Base-by-base conservation (phyloP, 1,140 invertebrate genomes). In the Geopemphigus sp. region DNA sequence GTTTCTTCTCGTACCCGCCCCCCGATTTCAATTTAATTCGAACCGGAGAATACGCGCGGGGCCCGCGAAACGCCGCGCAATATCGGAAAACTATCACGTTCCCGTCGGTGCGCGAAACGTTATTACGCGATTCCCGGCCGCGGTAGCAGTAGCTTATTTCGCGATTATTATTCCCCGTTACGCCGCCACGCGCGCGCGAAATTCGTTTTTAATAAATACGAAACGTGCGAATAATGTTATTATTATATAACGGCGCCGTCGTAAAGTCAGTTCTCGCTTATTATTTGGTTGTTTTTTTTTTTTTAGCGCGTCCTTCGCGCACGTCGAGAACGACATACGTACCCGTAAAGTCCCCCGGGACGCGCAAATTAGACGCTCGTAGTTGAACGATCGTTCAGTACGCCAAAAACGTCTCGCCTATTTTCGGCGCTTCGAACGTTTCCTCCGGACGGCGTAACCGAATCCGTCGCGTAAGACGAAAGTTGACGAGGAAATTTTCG, bases 21-120 rank as follows among this genome's bases (percentile, higher is more conserved):
- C 22, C 22, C 29, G n/a, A 61, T 61, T 78, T 61, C 26, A 47
- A 63, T 78, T 78, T 61, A 78, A 78, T 78, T 78, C 50, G 39
- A 63, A 47, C n/a, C 26, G 17, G 22, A 78, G 63, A 78, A 54
- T 54, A 29, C 47, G 64, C 22, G n/a, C 19, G n/a, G n/a, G n/a
- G n/a, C n/a, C n/a, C n/a, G 19, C 19, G 53, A 72, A 72, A 32
- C 32, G 17, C 8, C 32, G 17, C 8, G 8, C 32, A 39, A 39
- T 22, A 22, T 59, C 22, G 66, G 50, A 68, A 68, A 68, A 68
- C 45, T 68, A 68, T 68, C 45, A 68, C 66, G 45, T 68, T 68
- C n/a, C n/a, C 22, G 6, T 26, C 50, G n/a, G 50, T 22, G 50
- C 12, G 12, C 14, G 47, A 50, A 50, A 68, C 8, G 8, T 39